Evolutionary conservation across 1,140 invertebrate species (phyloP).

Genomic region (Oscheius sp.): DNA sequence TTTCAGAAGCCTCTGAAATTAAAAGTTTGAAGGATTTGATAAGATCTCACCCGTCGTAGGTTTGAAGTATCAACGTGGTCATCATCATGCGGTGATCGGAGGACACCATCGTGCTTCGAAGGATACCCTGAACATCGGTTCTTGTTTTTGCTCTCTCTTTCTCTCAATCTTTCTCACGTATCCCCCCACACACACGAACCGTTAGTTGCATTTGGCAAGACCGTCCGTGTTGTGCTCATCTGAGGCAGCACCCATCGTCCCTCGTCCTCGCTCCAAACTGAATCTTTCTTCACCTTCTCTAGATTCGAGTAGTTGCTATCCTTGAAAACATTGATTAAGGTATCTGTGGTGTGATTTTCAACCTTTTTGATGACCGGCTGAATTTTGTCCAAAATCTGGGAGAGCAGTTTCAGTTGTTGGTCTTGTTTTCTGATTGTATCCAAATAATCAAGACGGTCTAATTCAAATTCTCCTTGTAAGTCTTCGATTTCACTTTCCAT

Average conservation of each 20-base stretch:
- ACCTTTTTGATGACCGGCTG: slow-evolving; percentile 73
- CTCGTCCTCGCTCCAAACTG: slow-evolving; percentile 75
- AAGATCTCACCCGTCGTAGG: slow-evolving; percentile 42
- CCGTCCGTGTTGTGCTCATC: slow-evolving; percentile 68
- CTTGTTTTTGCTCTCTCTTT: neutral
- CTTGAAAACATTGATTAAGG: neutral
- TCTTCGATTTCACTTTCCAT: slow-evolving; percentile 75
- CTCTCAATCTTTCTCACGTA: neutral
- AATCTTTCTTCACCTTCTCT: slow-evolving; percentile 71
- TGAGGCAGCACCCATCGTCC: slow-evolving; percentile 75
- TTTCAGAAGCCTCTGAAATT: slow-evolving; percentile 67
- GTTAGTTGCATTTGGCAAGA: slow-evolving; percentile 70
- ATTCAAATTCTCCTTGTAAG: slow-evolving; percentile 79
- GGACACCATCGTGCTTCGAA: slow-evolving; percentile 14
- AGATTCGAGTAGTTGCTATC: slow-evolving; percentile 66
- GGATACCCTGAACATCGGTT: too few relatives aligned
- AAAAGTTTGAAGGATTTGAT: slow-evolving; percentile 38
- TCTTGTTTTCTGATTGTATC: slow-evolving; percentile 79
- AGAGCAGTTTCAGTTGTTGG: slow-evolving; percentile 71
- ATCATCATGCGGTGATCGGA: slow-evolving; percentile 25
- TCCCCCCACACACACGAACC: slow-evolving; percentile 9
- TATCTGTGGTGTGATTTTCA: slow-evolving; percentile 60
- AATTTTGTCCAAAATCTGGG: slow-evolving; percentile 72
- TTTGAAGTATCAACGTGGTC: slow-evolving; percentile 37
- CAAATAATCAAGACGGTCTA: slow-evolving; percentile 77